Percentiles rank a stretch among this genome's conserved stretches.
These are phyloP conservation scores for Atrichornis clamosus DNA, from an alignment of 2,113 vertebrate species.

Conservation along the genomic window DNA sequence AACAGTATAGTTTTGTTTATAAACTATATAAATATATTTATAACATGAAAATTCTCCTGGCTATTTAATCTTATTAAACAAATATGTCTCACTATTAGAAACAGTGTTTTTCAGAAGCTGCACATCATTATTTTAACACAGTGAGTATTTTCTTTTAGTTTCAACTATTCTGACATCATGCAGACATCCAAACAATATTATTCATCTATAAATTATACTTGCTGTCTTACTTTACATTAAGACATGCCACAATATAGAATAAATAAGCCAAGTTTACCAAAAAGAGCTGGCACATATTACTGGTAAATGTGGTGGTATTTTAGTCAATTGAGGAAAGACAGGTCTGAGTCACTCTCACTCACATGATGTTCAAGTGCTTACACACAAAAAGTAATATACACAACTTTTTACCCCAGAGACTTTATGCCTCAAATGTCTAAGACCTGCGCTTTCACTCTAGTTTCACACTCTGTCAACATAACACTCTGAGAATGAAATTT, in stretches of 20 bases:
- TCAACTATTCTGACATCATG: neutral
- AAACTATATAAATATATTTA: neutral
- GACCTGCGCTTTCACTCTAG: neutral
- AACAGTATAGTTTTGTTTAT: neutral
- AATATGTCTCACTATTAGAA: neutral
- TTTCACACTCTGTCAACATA: conserved; percentile 20
- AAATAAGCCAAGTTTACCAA: neutral
- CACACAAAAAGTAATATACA: neutral
- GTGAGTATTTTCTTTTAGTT: neutral
- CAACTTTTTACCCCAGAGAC: neutral
- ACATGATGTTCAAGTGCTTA: conserved; percentile 21
- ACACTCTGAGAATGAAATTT: neutral
- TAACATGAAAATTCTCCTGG: neutral
- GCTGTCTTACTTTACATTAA: neutral
- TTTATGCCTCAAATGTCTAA: neutral
- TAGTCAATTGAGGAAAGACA: conserved; percentile 11
- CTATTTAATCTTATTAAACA: neutral
- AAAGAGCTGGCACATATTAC: neutral
- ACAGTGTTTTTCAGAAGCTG: neutral
- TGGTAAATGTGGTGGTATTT: neutral
- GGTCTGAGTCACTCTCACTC: conserved; percentile 46
- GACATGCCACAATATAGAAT: neutral
- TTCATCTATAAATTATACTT: neutral
- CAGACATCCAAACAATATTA: neutral
- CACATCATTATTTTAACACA: neutral